Evolutionary conservation across 2,113 vertebrate species (phyloP).

Genomic region (Tichodroma muraria): DNA sequence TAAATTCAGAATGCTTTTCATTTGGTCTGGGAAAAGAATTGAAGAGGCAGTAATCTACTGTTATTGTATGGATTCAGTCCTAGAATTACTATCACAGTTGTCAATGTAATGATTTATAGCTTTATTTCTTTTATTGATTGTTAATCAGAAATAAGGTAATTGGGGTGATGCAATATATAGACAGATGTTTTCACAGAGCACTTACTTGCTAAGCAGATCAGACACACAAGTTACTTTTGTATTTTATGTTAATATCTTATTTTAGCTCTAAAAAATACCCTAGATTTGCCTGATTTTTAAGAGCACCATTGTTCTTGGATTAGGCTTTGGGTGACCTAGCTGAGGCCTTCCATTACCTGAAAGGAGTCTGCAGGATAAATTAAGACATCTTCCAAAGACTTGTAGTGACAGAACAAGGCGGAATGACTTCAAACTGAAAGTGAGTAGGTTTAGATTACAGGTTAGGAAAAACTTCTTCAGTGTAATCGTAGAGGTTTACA

Average conservation of each 20-base stretch:
- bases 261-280: not conserved
- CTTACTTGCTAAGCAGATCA: not conserved
- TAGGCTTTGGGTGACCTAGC: not conserved
- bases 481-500: too few species aligned
- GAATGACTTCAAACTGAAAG: not conserved
- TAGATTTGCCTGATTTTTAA: not conserved
- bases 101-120: not conserved
- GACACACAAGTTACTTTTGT: not conserved
- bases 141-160: not conserved
- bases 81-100: not conserved
- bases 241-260: not conserved
- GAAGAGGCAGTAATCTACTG: not conserved
- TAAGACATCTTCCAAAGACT: not conserved
- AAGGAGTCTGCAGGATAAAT: not conserved
- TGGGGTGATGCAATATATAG: not conserved
- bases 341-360: not conserved
- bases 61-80: not conserved
- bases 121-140: not conserved
- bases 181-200: not conserved
- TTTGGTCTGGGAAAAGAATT: not conserved
- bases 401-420: not conserved
- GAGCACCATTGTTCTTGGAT: not conserved
- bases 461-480: not conserved
- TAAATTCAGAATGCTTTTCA: slow-evolving; percentile 1
- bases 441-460: not conserved